A percentile compares a stretch with the other conserved stretches of the same genome.
Conservation (phyloP, 2,888 invertebrate species). For the Cerastis leucographa region DNA sequence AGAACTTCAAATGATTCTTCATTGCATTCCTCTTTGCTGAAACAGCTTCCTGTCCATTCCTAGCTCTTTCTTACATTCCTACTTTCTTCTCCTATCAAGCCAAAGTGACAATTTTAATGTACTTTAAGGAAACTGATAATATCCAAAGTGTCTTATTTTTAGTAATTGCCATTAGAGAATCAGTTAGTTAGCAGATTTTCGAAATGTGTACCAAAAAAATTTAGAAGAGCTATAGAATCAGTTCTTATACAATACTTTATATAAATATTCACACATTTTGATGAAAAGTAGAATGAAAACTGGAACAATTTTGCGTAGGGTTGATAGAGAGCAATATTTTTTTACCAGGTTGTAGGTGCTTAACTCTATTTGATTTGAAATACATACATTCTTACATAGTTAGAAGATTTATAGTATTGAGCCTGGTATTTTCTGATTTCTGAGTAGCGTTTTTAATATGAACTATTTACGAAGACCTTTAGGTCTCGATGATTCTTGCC, state of each 20-base stretch:
- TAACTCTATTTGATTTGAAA: constrained; percentile 83
- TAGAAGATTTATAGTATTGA: constrained; percentile 81
- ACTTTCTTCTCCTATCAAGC: constrained; percentile 75
- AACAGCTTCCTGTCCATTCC: constrained; percentile 80
- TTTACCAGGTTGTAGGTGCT: constrained; percentile 88
- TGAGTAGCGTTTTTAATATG: constrained; percentile 82
- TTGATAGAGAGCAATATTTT: constrained; percentile 86
- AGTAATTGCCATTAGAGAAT: constrained; percentile 88
- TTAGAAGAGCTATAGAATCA: constrained; percentile 84
- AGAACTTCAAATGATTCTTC: constrained; percentile 53
- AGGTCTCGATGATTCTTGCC: constrained; percentile 86
- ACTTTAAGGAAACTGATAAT: constrained; percentile 86
- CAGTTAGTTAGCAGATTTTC: constrained; percentile 89
- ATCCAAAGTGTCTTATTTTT: constrained; percentile 90
- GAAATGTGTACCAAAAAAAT: constrained; percentile 85
- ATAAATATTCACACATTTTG: constrained; percentile 76
- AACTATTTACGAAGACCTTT: constrained; percentile 74
- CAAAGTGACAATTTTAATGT: constrained; percentile 77
- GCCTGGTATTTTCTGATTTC: constrained; percentile 85
- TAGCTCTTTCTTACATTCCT: constrained; percentile 84
- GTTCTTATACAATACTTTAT: constrained; percentile 78
- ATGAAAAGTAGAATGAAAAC: constrained; percentile 78
- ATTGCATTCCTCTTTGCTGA: constrained; percentile 74
- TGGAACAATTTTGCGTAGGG: constrained; percentile 88
- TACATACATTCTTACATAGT: constrained; percentile 75